phyloP scores from a whole-genome alignment of 2,888 invertebrate species.

The Spodoptera exigua region DNA sequence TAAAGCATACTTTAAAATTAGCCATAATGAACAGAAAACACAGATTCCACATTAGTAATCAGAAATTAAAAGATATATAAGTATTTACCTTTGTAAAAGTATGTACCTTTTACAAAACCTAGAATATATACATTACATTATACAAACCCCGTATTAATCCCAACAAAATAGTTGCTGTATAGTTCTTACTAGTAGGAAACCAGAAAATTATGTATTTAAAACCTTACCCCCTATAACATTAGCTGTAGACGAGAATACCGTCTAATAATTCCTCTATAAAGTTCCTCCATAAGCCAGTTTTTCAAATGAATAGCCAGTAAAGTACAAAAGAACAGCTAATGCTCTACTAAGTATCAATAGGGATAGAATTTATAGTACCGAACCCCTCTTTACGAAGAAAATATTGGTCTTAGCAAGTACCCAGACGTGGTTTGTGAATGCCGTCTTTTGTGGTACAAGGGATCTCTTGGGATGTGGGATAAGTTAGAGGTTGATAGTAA shows the following conservation, averaged over 20 bases:
- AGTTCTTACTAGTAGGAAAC: neutral
- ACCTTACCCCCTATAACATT: neutral
- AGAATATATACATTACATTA: too few species aligned
- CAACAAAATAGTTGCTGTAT: too few species aligned
- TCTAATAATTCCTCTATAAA: slow-evolving; percentile 64
- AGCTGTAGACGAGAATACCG: slow-evolving; percentile 36
- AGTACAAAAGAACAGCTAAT: slow-evolving; percentile 86
- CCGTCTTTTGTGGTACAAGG: slow-evolving; percentile 76
- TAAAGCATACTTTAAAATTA: too few species aligned
- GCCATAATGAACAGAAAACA: too few species aligned
- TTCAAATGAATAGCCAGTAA: slow-evolving; percentile 78
- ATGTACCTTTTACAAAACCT: too few species aligned
- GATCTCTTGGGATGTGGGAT: slow-evolving; percentile 49
- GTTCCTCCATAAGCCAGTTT: slow-evolving; percentile 75
- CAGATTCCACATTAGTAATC: too few species aligned
- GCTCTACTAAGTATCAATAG: slow-evolving; percentile 87
- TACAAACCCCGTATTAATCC: too few species aligned
- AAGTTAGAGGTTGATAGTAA: slow-evolving; percentile 43
- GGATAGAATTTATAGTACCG: slow-evolving; percentile 83
- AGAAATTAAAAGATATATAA: too few species aligned
- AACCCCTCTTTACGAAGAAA: slow-evolving; percentile 84
- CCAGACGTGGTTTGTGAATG: slow-evolving; percentile 85
- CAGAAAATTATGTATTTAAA: neutral
- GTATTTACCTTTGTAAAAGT: too few species aligned
- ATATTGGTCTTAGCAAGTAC: slow-evolving; percentile 88